Evolutionary conservation across 2,888 invertebrate species (phyloP), one percentile per base, ranked within the genome.

Genomic region (Cerastis leucographa): DNA sequence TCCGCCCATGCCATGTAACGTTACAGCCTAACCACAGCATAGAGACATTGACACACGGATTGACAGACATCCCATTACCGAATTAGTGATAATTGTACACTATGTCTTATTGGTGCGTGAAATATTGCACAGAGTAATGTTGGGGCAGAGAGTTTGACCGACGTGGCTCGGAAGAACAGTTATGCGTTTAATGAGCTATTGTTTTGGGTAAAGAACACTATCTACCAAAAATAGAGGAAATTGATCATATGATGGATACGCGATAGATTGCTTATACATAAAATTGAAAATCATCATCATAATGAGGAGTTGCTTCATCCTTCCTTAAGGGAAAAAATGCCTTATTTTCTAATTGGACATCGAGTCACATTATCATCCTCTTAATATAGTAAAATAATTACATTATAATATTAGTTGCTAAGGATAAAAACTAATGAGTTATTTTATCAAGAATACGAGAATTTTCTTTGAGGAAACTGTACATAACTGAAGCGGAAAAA

Each of bases 1-100:
- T 76, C 88, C 91, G 89, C 92, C 92, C 85, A 78, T 87, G 74
- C 79, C 90, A 80, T 92, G 91, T 91, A 81, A 85, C 81, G 80
- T 81, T 85, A 88, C 85, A 76, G 73, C 70, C 79, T 91, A 92
- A 92, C 90, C 89, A 93, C 89, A 89, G 87, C 84, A 87, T 86
- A 85, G 83, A 80, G 81, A 71, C 77, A 89, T 89, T 90, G 91
- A 91, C 93, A 89, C 84, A 89, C 90, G 88, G 92, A 93, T 91
- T 93, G 94, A 94, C 94, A 92, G 92, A 90, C 89, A 89, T 89
- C 87, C 87, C 88, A 90, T 93, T 92, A 91, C 89, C 89, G 88
- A 91, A 93, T 93, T 91, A 92, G 85, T 86, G 90, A 90, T 93
- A 93, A 94, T 93, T 92, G 90, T 89, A 93, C 77, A 88, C 84